Conservation (phyloP, 2,888 invertebrate genomes). For the Lycia hirtaria region DNA sequence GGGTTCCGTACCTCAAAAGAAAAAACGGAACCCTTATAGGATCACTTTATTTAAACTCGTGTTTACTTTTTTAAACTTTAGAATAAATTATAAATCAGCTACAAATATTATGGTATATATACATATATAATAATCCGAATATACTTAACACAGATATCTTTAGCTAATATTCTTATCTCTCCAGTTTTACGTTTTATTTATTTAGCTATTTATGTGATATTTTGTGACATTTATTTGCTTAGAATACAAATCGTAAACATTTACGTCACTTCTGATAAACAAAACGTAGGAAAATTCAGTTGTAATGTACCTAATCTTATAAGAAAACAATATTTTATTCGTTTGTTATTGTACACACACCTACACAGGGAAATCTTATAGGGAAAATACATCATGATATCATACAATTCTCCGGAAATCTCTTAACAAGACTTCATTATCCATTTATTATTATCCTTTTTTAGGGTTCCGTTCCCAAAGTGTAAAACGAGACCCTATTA, state of each 20-base stretch:
- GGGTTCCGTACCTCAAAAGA: too few relatives aligned
- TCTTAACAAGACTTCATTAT: too few relatives aligned
- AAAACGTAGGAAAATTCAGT: constrained; percentile 1
- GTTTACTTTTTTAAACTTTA: too few relatives aligned
- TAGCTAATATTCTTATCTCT: background rate
- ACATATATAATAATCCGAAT: too few relatives aligned
- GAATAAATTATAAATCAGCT: too few relatives aligned
- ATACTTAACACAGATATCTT: too few relatives aligned
- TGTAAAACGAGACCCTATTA: too few relatives aligned
- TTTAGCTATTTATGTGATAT: background rate
- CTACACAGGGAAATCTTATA: background rate
- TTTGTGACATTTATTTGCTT: constrained; percentile 9
- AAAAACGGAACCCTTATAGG: too few relatives aligned
- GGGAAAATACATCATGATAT: background rate
- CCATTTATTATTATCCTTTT: too few relatives aligned
- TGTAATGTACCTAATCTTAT: background rate
- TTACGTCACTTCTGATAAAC: constrained; percentile 13
- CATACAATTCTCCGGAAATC: background rate
- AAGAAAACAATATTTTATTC: constrained; percentile 4
- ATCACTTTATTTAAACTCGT: too few relatives aligned
- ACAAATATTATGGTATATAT: too few relatives aligned
- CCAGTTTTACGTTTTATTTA: background rate
- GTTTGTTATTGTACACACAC: constrained; percentile 1
- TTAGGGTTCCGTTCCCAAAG: too few relatives aligned
- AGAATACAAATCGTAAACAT: constrained; percentile 15